Base-by-base conservation (phyloP, 1,140 invertebrate species). In the Leptopilina boulardi region DNA sequence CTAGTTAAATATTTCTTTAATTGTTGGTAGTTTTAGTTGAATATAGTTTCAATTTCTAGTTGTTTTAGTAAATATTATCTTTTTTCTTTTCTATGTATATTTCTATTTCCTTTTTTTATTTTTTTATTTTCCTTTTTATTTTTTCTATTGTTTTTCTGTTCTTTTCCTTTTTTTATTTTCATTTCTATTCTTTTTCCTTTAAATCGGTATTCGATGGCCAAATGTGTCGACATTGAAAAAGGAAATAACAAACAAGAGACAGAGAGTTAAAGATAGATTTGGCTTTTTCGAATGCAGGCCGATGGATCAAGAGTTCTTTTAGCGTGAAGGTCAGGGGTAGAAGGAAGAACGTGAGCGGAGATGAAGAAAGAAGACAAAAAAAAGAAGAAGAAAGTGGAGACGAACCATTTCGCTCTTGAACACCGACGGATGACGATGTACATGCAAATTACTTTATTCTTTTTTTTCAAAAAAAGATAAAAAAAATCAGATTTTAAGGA, bases 211-310 rank as follows among this genome's bases (percentile, higher is more conserved):
- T 56, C 18, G 19, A 21, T 70, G n/a, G 18, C 8, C 26, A 10
- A 30, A 30, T 3, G 26, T 30, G 26, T 30, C 26, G 26, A n/a
- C n/a, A n/a, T n/a, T n/a, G 13, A 6, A 0, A 42, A 72, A 72
- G n/a, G 5, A 19, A 70, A 34, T 19, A 70, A 10, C n/a, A 70
- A 70, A 13, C 38, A 70, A 8, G 11, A 71, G 18, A n/a, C 6
- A 5, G 15, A 47, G 19, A 47, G 38, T 47, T 26, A 47, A 47
- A 41, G 19, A 73, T 73, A 73, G 42, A 73, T 73, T 47, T 44
- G 30, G 19, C 21, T 59, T 26, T 59, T 13, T 26, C 54, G 54
- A 59, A 59, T 59, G 21, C 54, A 26, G 54, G 54, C 54, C 54
- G 54, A 59, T 59, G 21, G 54, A 26, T 26, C 54, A 26, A 26